phyloP scores from a whole-genome alignment of 2,888 invertebrate genomes.

The Malacosoma neustria region DNA sequence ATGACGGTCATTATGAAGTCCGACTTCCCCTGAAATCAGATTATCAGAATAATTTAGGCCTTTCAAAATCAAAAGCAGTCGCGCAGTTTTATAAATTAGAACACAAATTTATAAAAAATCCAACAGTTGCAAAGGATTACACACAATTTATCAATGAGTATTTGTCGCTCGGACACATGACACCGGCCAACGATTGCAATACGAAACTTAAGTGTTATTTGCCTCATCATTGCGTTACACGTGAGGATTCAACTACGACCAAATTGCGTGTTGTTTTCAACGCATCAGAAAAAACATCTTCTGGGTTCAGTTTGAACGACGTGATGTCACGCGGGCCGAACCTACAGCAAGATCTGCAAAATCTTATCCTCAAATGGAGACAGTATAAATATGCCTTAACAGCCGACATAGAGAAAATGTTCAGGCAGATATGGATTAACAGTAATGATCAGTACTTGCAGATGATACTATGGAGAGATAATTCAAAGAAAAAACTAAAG shows the following conservation, averaged over 20 bases:
- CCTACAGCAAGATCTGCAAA: not conserved
- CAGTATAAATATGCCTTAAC: conserved; percentile 2
- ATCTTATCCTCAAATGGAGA: conserved; percentile 4
- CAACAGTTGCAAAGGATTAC: conserved; percentile 10
- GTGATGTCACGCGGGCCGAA: not conserved
- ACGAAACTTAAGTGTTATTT: conserved; percentile 14
- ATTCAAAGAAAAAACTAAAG: not conserved
- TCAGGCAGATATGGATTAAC: conserved; percentile 6
- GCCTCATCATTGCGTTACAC: conserved; percentile 22
- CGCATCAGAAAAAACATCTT: conserved; percentile 1
- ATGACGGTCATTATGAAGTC: not conserved
- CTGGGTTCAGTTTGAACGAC: not conserved
- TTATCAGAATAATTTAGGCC: no score
- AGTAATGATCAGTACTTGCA: conserved; percentile 6
- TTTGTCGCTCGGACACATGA: conserved; percentile 12
- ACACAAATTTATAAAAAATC: conserved; percentile 8
- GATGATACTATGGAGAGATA: conserved; percentile 1
- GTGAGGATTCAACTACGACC: conserved; percentile 15
- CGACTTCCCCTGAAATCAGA: not conserved
- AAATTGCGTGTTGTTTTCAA: conserved; percentile 17
- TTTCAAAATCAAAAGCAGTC: no score
- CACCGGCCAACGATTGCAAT: conserved; percentile 13
- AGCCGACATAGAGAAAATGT: conserved; percentile 10
- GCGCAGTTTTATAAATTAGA: conserved; percentile 6
- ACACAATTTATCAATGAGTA: conserved; percentile 16